Evolutionary conservation across 64 coral and sea anemone genomes (phyloP).

Genomic region (Astreopora myriophthalma): DNA sequence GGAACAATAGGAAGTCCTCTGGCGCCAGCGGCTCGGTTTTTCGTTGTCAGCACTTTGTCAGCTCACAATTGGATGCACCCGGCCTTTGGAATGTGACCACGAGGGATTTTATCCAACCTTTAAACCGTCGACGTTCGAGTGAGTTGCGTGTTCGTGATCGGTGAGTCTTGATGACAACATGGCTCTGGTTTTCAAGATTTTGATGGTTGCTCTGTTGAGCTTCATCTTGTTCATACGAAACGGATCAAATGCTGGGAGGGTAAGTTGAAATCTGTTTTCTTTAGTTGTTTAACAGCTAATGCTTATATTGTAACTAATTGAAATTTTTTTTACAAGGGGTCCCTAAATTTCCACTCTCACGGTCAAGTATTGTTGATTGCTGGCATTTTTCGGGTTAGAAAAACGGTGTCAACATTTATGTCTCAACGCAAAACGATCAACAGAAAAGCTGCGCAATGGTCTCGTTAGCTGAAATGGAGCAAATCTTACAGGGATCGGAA

Average conservation of each 20-base stretch:
- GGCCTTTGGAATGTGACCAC: not conserved
- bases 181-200: not conserved
- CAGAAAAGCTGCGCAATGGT: no score
- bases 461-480: no score
- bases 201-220: not conserved
- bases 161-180: not conserved
- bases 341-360: no score
- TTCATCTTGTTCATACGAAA: not conserved
- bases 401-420: no score
- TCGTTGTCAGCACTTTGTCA: not conserved
- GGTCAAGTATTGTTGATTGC: no score
- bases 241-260: not conserved
- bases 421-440: no score
- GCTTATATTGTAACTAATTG: not conserved
- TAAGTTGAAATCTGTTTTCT: not conserved
- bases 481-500: no score
- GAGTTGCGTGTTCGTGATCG: not conserved
- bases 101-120: not conserved
- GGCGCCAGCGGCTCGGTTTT: not conserved
- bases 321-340: not conserved
- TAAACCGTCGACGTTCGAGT: not conserved
- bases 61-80: not conserved
- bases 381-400: no score
- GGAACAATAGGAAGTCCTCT: not conserved
- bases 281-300: not conserved